Base-by-base conservation (phyloP, 2,888 invertebrate species). In the Calameuta pallipes region DNA sequence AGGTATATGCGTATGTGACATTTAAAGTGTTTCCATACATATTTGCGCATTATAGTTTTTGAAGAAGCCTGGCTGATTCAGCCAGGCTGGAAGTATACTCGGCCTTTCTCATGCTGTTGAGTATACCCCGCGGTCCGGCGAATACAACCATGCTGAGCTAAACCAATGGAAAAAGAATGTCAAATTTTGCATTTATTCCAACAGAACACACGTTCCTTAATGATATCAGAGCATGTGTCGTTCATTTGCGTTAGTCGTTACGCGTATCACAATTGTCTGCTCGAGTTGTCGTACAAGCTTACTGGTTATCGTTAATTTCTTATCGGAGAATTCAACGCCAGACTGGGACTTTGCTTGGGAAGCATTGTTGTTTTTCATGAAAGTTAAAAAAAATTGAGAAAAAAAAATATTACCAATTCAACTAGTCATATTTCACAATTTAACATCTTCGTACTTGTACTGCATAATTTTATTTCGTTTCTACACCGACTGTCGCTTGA, bases 91-190 rank as follows among this genome's bases (percentile, higher is more conserved):
- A 91, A 90, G 91, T 91, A 91, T 91, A 91, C 91, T 91, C 91
- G 88, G 91, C 91, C 91, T 85, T 91, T 91, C 91, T 91, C 91
- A 91, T 91, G 91, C 91, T 91, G 90, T 90, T 90, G 90, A 91
- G 91, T 91, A 91, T 91, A 91, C 90, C 90, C 87, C 90, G 86
- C 88, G 88, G 83, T 88, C 88, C 89, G 89, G 88, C 86, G 86
- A 90, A 90, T 89, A 81, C 90, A 89, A 88, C 88, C 87, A 85
- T 83, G 85, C 86, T 82, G 88, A 88, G 89, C 89, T 89, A 87
- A 88, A 90, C 85, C 86, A 90, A 88, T 85, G 81, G 82, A 86
- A 85, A 88, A 84, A 83, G 78, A 85, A 77, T 81, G 73, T 37
- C 74, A 74, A 74, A 13, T 41, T 73, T 56, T 31, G 41, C 13